Conservation (phyloP, 1,140 invertebrate species). For the Piezodorus guildinii region DNA sequence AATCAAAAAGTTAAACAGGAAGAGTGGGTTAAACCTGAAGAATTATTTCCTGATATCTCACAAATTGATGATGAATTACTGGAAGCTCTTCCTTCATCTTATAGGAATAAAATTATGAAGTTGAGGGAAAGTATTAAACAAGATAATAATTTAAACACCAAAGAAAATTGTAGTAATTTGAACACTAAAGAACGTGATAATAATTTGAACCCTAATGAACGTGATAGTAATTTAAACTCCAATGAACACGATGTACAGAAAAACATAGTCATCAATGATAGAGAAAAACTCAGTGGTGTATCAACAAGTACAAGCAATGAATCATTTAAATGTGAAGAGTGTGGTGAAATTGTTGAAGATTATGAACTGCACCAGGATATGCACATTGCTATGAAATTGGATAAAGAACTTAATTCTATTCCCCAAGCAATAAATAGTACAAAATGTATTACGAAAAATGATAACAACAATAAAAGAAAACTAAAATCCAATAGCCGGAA, state of each 20-base stretch:
- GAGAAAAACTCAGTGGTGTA: neutral
- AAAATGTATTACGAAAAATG: neutral
- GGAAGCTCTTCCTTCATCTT: conserved; percentile 13
- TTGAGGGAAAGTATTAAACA: conserved; percentile 3
- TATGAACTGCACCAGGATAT: conserved; percentile 28
- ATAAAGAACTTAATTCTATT: conserved; percentile 23
- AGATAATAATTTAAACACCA: neutral
- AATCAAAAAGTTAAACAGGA: conserved; percentile 12
- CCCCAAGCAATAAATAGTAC: neutral
- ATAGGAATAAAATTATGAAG: conserved; percentile 19
- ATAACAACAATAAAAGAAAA: neutral
- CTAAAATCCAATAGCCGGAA: neutral
- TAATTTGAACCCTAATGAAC: neutral
- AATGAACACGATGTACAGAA: neutral
- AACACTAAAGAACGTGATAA: neutral
- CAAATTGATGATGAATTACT: conserved; percentile 25
- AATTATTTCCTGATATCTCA: conserved; percentile 27
- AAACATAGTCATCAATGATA: neutral
- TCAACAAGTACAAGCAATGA: too few species aligned
- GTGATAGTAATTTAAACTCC: neutral
- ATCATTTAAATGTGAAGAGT: conserved; percentile 21
- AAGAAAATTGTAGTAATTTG: neutral
- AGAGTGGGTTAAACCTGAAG: conserved; percentile 22
- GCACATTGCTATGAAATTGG: conserved; percentile 27
- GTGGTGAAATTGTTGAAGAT: conserved; percentile 20